Conservation (phyloP, 2,797 vertebrate species). For the Erethizon dorsatum region DNA sequence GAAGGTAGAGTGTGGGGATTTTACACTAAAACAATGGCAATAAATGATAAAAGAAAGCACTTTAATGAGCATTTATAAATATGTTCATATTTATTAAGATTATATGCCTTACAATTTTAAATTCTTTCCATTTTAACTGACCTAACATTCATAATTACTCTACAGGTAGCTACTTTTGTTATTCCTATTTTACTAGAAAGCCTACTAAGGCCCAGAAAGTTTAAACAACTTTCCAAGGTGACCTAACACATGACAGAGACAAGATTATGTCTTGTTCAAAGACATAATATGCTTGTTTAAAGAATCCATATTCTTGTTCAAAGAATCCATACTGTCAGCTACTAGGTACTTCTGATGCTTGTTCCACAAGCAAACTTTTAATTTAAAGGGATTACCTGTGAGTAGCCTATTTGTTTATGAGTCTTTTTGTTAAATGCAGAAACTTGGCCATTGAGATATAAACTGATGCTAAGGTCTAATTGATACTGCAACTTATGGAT, state of each 20-base stretch:
- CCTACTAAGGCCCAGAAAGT: neutral
- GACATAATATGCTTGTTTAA: no score
- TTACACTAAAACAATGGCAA: neutral
- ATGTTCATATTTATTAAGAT: neutral
- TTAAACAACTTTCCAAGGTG: neutral
- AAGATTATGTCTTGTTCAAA: no score
- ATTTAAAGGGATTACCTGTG: neutral
- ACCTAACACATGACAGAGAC: neutral
- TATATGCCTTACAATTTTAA: neutral
- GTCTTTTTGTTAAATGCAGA: conserved; percentile 41
- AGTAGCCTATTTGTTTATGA: neutral
- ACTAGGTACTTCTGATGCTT: neutral
- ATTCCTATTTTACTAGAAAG: neutral
- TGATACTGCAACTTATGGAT: neutral
- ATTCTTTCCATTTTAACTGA: neutral
- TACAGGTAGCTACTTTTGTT: neutral
- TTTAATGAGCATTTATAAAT: neutral
- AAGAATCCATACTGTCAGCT: neutral
- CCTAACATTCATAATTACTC: neutral
- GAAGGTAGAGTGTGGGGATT: neutral
- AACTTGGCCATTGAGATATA: neutral
- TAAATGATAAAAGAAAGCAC: neutral
- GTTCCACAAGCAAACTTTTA: neutral
- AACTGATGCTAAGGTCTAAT: neutral
- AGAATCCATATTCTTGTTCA: no score